Percentiles rank a stretch among this genome's conserved stretches.
phyloP scores from a whole-genome alignment of 1,140 invertebrate genomes.

The Heliconius melpomene region DNA sequence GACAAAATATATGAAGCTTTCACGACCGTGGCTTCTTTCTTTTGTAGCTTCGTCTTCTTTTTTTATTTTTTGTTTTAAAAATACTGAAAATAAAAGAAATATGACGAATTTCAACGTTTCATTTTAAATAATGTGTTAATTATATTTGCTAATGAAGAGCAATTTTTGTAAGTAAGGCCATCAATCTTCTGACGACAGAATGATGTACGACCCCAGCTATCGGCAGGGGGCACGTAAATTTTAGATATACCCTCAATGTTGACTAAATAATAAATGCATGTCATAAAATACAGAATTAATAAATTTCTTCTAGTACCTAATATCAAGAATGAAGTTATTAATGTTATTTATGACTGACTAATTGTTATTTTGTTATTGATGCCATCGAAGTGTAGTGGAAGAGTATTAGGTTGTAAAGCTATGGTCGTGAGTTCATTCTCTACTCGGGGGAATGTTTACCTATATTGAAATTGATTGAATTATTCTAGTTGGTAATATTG shows the following conservation, averaged over 20 bases:
- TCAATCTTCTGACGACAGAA: conserved; percentile 47
- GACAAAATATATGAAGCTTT: neutral
- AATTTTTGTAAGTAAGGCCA: conserved; percentile 55
- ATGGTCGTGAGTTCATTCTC: no score
- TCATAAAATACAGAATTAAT: neutral
- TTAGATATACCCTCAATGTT: conserved; percentile 34
- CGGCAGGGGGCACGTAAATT: conserved; percentile 44
- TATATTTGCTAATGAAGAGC: conserved; percentile 56
- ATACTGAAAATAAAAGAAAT: neutral
- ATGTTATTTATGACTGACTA: neutral
- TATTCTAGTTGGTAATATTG: no score
- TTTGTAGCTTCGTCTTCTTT: neutral
- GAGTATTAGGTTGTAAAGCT: neutral
- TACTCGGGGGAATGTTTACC: no score
- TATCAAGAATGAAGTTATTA: neutral
- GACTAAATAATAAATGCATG: conserved; percentile 33
- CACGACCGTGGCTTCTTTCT: neutral
- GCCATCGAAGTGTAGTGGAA: neutral
- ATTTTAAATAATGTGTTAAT: conserved; percentile 33
- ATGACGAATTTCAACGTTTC: neutral
- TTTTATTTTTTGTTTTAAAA: neutral
- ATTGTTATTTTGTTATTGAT: neutral
- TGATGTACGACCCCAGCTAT: conserved; percentile 53
- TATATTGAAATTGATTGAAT: no score
- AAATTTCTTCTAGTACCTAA: neutral